Base-by-base conservation (phyloP, 2,888 invertebrate species). In the Pogonocherus hispidulus region DNA sequence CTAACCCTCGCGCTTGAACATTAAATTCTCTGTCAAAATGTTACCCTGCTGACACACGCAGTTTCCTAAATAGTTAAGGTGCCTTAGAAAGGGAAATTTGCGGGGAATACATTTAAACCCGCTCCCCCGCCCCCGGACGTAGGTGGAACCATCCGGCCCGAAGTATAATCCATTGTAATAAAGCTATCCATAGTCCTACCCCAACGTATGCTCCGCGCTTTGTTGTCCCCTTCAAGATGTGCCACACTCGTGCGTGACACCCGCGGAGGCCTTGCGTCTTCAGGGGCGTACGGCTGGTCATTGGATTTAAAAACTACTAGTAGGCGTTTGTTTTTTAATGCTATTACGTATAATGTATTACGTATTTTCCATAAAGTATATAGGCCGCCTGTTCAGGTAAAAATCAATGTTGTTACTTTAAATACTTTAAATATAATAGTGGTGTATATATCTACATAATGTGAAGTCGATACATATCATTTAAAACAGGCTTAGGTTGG, bases 201-300 rank as follows among this genome's bases (percentile, higher is more conserved):
- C 18, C 52, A 52, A 52, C 32, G 18, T 32, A 27, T 32, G 16
- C 27, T 27, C 22, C 22, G 23, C 49, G 23, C 20, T 23, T 51
- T 22, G 49, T 22, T 22, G 14, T 51, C 49, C 22, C 23, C 49
- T 22, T n/a, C 49, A 51, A 51, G 49, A 51, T 51, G 49, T 51
- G 49, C 49, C 49, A 51, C 49, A 14, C 14, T 14, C 23, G 23
- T 51, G 23, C 49, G 49, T 51, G 49, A 22, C 32, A 27, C 9
- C 47, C 9, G 51, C 14, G 51, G 27, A 27, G 51, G 8, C 18
- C 52, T 52, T 14, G 20, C 32, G 32, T 52, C 32, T 52, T 6
- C 32, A 32, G 52, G 27, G 41, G 41, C 41, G 41, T 14, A n/a
- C 41, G n/a, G n/a, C n/a, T n/a, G n/a, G n/a, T n/a, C n/a, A n/a